A percentile compares a stretch with the other conserved stretches of the same genome.
phyloP scores from a whole-genome alignment of 2,113 vertebrate species.

The Nicator chloris region DNA sequence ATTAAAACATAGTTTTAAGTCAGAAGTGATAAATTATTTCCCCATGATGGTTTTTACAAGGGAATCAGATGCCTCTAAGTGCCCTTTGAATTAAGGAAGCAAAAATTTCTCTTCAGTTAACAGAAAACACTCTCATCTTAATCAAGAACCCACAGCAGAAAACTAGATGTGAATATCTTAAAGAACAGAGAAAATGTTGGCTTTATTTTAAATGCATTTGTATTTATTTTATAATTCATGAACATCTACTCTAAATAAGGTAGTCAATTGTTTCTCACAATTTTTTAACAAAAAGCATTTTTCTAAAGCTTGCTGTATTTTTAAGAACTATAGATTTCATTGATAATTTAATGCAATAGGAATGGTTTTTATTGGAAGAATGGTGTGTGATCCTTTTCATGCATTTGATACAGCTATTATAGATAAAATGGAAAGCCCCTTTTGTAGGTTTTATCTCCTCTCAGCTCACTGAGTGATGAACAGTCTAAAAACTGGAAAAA shows the following conservation, averaged over 20 bases:
- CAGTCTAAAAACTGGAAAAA: not conserved
- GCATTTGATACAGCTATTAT: not conserved
- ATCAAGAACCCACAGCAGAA: not conserved
- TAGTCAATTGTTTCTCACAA: not conserved
- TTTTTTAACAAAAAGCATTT: not conserved
- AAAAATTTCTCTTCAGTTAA: not conserved
- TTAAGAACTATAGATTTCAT: not conserved
- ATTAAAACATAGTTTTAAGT: not conserved
- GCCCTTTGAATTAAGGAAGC: not conserved
- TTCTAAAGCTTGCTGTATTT: not conserved
- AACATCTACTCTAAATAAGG: not conserved
- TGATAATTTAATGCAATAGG: not conserved
- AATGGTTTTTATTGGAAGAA: not conserved
- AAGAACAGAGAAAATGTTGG: not conserved
- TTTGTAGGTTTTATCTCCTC: not conserved
- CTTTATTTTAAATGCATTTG: not conserved
- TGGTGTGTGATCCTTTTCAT: not conserved
- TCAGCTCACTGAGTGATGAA: not conserved
- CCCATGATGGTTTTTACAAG: not conserved
- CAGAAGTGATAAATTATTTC: not conserved
- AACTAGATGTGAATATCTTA: not conserved
- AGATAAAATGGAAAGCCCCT: not conserved
- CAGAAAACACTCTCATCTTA: not conserved
- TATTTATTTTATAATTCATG: not conserved
- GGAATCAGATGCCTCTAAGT: not conserved